Conservation (phyloP, 1,140 invertebrate genomes). For the Octopus bimaculoides region DNA sequence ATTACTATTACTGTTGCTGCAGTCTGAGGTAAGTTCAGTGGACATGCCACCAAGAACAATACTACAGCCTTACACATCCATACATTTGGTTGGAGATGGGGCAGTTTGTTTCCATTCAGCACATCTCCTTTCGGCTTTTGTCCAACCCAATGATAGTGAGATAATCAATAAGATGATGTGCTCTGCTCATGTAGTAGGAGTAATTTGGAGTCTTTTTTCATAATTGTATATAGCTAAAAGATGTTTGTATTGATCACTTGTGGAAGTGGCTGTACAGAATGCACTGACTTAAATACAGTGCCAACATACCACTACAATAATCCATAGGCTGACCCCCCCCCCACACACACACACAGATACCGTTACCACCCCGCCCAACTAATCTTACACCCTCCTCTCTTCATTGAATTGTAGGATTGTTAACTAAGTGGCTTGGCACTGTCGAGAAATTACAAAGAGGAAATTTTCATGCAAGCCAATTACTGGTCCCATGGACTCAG, state of each 20-base stretch:
- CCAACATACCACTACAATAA: not conserved
- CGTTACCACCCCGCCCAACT: not conserved
- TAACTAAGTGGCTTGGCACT: not conserved
- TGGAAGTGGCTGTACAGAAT: not conserved
- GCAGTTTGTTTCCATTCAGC: too few relatives aligned
- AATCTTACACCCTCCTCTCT: not conserved
- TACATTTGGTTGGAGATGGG: too few relatives aligned
- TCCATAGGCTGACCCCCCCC: not conserved
- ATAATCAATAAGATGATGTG: constrained; percentile 9
- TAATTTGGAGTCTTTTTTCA: constrained; percentile 8
- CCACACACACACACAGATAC: not conserved
- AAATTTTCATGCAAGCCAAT: not conserved
- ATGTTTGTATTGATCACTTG: constrained; percentile 11
- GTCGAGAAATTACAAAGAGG: not conserved
- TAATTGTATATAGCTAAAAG: constrained; percentile 8
- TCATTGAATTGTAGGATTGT: not conserved
- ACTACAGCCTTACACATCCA: too few relatives aligned
- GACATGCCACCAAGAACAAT: too few relatives aligned
- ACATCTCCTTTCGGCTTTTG: not conserved
- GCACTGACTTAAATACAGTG: not conserved
- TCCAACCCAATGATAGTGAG: not conserved
- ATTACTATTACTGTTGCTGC: too few relatives aligned
- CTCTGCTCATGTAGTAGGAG: not conserved
- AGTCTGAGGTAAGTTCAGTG: too few relatives aligned
- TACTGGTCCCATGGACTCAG: not conserved